A percentile compares a stretch with the other conserved stretches of the same genome.
These are phyloP conservation scores for Mus spretus DNA, from an alignment of 2,797 vertebrate species.

Conservation along the genomic window DNA sequence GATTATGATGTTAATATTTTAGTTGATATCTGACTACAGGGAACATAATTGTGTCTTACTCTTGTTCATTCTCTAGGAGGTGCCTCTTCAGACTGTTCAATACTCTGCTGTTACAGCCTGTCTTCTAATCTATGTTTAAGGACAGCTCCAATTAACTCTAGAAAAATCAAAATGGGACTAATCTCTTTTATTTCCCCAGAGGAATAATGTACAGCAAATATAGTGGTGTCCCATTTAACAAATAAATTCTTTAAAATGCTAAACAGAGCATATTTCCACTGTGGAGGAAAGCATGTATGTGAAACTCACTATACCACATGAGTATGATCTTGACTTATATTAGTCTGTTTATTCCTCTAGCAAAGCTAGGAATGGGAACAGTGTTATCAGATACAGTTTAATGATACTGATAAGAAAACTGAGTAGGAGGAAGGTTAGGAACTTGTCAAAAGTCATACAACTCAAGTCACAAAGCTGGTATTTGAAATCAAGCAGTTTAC, in stretches of 20 bases:
- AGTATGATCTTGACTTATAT: not conserved
- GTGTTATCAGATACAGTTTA: not conserved
- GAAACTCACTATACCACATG: not conserved
- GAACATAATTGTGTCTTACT: constrained; percentile 33
- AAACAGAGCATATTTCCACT: constrained; percentile 14
- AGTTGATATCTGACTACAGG: constrained; percentile 10
- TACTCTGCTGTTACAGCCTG: constrained; percentile 22
- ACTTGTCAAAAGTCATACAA: not conserved
- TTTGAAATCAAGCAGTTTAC: not conserved
- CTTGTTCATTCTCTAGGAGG: constrained; percentile 19
- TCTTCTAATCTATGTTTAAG: constrained; percentile 19
- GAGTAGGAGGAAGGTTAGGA: not conserved
- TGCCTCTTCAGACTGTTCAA: not conserved
- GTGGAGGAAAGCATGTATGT: constrained; percentile 10
- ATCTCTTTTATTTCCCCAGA: not conserved
- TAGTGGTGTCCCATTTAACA: constrained; percentile 48
- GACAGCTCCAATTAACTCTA: constrained; percentile 44
- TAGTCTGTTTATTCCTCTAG: not conserved
- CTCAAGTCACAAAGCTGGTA: not conserved
- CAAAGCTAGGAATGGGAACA: not conserved
- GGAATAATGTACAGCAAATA: constrained; percentile 50
- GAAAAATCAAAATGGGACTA: constrained; percentile 24
- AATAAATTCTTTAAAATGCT: constrained; percentile 65
- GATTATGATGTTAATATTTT: not conserved
- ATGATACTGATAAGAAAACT: not conserved